Conservation (phyloP, 1,140 invertebrate species). For the Leptoteleia sp. region DNA sequence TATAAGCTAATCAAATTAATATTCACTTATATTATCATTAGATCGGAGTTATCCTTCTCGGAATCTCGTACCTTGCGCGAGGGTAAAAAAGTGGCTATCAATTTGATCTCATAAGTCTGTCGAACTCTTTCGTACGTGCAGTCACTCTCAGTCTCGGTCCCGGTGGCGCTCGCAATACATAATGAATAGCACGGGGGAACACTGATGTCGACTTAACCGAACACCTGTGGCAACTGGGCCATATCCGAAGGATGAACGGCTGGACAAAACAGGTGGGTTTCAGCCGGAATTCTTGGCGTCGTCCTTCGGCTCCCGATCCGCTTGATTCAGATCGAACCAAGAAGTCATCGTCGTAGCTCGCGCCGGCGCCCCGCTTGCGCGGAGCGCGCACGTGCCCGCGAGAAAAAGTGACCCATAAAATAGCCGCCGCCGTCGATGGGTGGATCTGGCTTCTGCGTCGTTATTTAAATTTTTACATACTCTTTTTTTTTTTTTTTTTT, state of each 20-base stretch:
- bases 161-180: conserved; percentile 66
- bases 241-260: conserved; percentile 60
- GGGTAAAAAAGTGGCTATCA: conserved; percentile 50
- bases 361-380: conserved; percentile 51
- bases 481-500: no score
- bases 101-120: conserved; percentile 56
- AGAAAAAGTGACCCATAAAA: conserved; percentile 56
- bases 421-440: no score
- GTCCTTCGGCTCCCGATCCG: conserved; percentile 42
- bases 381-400: conserved; percentile 37
- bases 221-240: conserved; percentile 69
- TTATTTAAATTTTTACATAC: conserved; percentile 45
- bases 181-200: conserved; percentile 66
- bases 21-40: conserved; percentile 62
- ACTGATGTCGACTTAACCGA: conserved; percentile 62
- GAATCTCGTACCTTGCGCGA: conserved; percentile 34
- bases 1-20: conserved; percentile 63
- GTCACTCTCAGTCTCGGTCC: conserved; percentile 66
- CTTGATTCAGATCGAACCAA: conserved; percentile 57
- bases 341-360: conserved; percentile 39
- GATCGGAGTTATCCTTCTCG: conserved; percentile 43
- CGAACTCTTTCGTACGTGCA: conserved; percentile 58
- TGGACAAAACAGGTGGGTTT: conserved; percentile 66
- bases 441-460: no score
- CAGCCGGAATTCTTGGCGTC: conserved; percentile 61